Conservation (phyloP, 2,113 vertebrate species). For the Strix aluco region DNA sequence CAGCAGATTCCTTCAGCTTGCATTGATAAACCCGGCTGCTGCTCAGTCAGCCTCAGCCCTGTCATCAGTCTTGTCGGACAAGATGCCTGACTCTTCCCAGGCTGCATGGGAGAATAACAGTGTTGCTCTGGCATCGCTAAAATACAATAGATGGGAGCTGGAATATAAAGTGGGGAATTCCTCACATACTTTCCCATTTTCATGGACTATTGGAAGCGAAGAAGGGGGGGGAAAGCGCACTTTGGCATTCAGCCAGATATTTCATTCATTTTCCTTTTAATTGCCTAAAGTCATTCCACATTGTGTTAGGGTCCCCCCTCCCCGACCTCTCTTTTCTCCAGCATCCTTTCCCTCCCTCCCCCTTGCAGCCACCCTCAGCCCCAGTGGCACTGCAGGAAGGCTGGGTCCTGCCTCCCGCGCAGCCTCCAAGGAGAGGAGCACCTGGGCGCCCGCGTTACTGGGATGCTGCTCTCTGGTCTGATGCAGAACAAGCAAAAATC, state of each 20-base stretch:
- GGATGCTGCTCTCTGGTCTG: neutral
- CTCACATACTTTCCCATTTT: conserved; percentile 83
- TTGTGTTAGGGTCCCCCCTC: neutral
- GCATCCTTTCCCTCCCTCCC: neutral
- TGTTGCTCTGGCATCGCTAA: conserved; percentile 43
- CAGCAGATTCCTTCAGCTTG: conserved; percentile 74
- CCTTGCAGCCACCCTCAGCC: neutral
- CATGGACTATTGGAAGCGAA: conserved; percentile 74
- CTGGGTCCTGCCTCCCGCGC: neutral
- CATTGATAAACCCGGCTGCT: conserved; percentile 73
- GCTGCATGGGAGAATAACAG: conserved; percentile 84
- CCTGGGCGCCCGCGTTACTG: rapidly evolving
- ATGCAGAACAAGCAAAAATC: neutral
- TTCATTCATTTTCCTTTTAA: conserved; percentile 14
- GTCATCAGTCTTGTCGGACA: conserved; percentile 87
- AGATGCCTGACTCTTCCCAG: conserved; percentile 76
- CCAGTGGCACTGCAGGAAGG: neutral
- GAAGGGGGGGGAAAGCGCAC: conserved; percentile 40
- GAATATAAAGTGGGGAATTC: conserved; percentile 79
- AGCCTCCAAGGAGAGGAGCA: neutral
- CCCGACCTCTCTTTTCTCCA: neutral
- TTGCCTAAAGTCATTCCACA: neutral
- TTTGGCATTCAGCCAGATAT: conserved; percentile 36
- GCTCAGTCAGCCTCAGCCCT: conserved; percentile 45
- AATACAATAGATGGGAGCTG: conserved; percentile 58